Evolutionary conservation across 2,797 vertebrate genomes (phyloP), one percentile per base, ranked within the genome.

Genomic region (Chanos chanos): DNA sequence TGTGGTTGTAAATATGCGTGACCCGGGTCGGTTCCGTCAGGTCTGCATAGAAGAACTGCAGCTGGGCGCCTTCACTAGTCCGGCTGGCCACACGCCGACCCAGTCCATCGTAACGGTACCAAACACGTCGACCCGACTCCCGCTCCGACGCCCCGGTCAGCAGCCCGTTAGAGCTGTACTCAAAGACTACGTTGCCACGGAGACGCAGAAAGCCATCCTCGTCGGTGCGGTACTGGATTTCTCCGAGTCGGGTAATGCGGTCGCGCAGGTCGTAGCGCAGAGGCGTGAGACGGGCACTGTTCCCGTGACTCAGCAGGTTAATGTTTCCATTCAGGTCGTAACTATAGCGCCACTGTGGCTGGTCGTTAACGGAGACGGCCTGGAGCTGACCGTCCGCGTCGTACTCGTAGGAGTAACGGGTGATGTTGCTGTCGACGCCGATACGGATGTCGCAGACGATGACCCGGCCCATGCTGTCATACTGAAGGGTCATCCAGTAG

Each of bases 401-500:
- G 0, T 98, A 99, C 69, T 99, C 96, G 0, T 96, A 99, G 0
- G 94, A 93, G 72, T 95, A 96, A 47, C 94, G 93, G 0, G 96
- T 99, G 69, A 98, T 94, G 41, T 99, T 99, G 81, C 87, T 93
- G 78, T 99, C 95, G 36, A 97, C 94, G 8, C 97, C 97, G 4
- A 99, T 91, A 0, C 96, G 86, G 70, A 95, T 94, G 71, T 99
- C 96, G 10, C 96, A 99, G 73, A 92, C 92, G 49, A 92, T 92
- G 64, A 94, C 90, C 0, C 93, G 94, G 0, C 96, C 97, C 64
- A 95, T 93, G 1, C 81, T 93, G 70, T 99, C 96, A 0, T 98
- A 98, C 79, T 99, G 96, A 73, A 99, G 89, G n/a, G 95, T 98
- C 97, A 99, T 99, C 97, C 97, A 99, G 80, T 97, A 99, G 40